Base-by-base conservation (phyloP, 2,113 vertebrate genomes). In the Peucedramus taeniatus region DNA sequence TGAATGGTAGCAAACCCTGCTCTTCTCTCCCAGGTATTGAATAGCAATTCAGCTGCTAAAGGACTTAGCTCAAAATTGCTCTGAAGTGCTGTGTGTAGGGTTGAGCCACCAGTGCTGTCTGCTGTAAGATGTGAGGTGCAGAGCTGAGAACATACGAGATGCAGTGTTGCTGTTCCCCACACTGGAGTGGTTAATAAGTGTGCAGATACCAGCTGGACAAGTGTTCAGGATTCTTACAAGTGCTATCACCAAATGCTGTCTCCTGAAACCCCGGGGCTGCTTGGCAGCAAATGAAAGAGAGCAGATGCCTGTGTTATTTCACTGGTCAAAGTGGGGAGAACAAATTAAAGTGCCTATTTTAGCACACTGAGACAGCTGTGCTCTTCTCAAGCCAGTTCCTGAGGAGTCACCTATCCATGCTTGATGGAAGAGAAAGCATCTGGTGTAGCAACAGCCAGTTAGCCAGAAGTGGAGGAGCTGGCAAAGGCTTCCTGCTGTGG, bases 341-440 rank as follows among this genome's bases (percentile, higher is more conserved):
- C 75, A 94, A 97, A 92, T 90, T 92, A 20, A 92, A 94, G 64
- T 69, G 68, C 31, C 51, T 85, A 6, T 93, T 94, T 96, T 54
- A 88, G 82, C 35, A 40, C 39, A 56, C 54, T 59, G 56, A 74
- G 60, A 72, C 93, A 94, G 79, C 79, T 93, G 90, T 20, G 39
- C 50, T 95, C 71, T 70, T 91, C 93, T 92, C 72, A 91, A 84
- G 81, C 64, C 24, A 60, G 54, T 56, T 90, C 68, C 85, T 78
- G 82, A 80, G 77, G 74, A 91, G 87, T 40, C 87, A 89, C 56
- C 77, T 82, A 50, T 54, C 71, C 40, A 16, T 84, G 60, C 35
- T 44, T 90, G 54, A 42, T 85, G 79, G 50, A 94, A 66, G 47
- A 39, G 44, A 74, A 80, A 80, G 56, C 85, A 81, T 59, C 68